These are phyloP conservation scores for Euura saliciscinereae DNA, from an alignment of 1,140 invertebrate species.

Conservation along the genomic window DNA sequence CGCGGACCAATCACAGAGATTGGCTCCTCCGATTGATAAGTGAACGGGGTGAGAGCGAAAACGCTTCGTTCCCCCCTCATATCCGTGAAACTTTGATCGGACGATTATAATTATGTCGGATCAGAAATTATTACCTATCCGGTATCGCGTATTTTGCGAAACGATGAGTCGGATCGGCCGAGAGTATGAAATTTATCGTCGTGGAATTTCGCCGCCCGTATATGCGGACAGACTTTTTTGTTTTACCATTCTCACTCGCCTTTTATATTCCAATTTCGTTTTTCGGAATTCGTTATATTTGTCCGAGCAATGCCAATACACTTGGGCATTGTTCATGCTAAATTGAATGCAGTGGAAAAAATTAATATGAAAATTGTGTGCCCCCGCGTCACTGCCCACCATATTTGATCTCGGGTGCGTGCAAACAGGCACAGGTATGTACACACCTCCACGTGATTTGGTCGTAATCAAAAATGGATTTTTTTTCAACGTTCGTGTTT, in stretches of 20 bases:
- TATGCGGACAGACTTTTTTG: background rate
- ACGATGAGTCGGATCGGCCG: too few species aligned
- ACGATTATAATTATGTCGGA: too few species aligned
- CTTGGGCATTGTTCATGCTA: slow-evolving; percentile 29
- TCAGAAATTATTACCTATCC: too few species aligned
- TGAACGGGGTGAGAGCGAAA: background rate
- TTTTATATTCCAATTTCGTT: too few species aligned
- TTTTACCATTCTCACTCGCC: background rate
- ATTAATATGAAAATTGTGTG: slow-evolving; percentile 35
- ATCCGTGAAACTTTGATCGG: too few species aligned
- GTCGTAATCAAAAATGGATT: background rate
- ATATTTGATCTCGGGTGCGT: slow-evolving; percentile 7
- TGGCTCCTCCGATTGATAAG: background rate
- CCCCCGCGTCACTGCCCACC: slow-evolving; percentile 10
- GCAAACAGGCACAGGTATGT: background rate
- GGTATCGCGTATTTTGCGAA: too few species aligned
- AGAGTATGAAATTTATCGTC: too few species aligned
- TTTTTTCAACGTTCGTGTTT: background rate
- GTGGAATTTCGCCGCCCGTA: background rate
- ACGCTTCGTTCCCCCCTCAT: too few species aligned
- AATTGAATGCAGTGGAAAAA: slow-evolving; percentile 37
- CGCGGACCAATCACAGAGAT: slow-evolving; percentile 1
- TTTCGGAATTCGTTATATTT: slow-evolving; percentile 16
- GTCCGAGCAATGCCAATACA: slow-evolving; percentile 23
- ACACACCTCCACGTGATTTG: background rate